Evolutionary conservation across 2,797 vertebrate genomes (phyloP), one percentile per base, ranked within the genome.

Genomic region (Sternotherus odoratus): DNA sequence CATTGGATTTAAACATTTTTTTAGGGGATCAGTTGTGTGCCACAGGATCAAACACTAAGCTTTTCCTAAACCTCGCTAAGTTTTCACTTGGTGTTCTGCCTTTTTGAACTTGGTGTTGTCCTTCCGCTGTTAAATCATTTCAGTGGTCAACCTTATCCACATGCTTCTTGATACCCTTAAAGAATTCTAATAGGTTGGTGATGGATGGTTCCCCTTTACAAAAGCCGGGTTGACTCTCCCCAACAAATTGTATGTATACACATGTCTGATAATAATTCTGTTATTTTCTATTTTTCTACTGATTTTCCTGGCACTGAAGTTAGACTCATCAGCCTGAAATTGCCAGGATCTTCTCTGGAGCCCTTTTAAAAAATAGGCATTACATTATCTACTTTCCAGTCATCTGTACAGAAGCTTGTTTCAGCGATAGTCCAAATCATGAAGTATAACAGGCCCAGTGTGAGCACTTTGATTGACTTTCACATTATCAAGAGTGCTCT

Each of bases 71-170:
- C 28, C 83, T 90, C 54, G 28, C 57, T 3, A 12, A 39, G 39
- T 0, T 51, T 93, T 89, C 79, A 77, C 1, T 16, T 79, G 46
- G 56, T 49, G 89, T 33, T 92, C 88, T 69, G 56, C 43, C 54
- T 79, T 16, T 92, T 95, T 89, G 81, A 77, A 48, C 79, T 93
- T 90, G 57, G 63, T 19, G 11, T 79, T 92, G 66, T 63, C 86
- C 50, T 91, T 92, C 66, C 46, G 78, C 74, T 56, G 54, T 60
- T 81, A 90, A 91, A 82, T 77, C 77, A 86, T 74, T 88, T 85
- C 28, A 48, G 66, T 50, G 74, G 30, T 66, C 81, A 69, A 21
- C 19, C n/a, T 39, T 69, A 69, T 39, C 36, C 36, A 23, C 9
- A 19, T 39, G 21, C 66, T 69, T 69, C 19, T 69, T 69, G 21